Base-by-base conservation (phyloP, 2,113 vertebrate genomes). In the Callospermophilus lateralis region DNA sequence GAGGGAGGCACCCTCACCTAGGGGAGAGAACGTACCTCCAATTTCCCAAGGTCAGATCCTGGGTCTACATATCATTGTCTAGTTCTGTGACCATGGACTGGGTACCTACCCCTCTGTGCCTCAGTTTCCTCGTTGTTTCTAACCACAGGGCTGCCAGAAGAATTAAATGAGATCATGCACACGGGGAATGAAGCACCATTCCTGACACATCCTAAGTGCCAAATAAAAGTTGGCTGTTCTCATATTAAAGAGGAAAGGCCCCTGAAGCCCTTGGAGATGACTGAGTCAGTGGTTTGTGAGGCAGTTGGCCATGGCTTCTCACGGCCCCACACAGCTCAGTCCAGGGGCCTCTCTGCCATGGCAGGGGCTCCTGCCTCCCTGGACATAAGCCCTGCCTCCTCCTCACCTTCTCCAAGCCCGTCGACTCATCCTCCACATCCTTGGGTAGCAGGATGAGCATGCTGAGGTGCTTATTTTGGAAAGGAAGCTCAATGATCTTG, bases 371-470 rank as follows among this genome's bases (percentile, higher is more conserved):
- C 15, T 10, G 61, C 61, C 61, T 63, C 61, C 61, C 24, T 26
- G 19, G 7, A 45, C 45, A 9, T 22, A 22, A 58, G 55, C 55
- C 8, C 53, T 4, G 2, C n/a, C 45, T 37, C 22, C 68, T 48
- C 37, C 97, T 97, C 98, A 99, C 99, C 99, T 99, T 98, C 97
- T 99, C 98, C 97, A 99, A 98, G 79, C 99, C 99, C 0, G 99
- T 99, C 13, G 98, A 98, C 45, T 98, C 96, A 3, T 99, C 99
- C 68, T 99, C 99, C 2, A 99, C 98, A 0, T 98, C 97, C 87
- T 94, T 98, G 63, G 99, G 99, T 0, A 99, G 98, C 90, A 99
- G 97, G 98, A 99, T 99, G 81, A 99, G 98, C 99, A 99, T 99
- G 97, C 99, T 99, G 72, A 99, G 99, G 45, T 99, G 99, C 61